Base-by-base conservation (phyloP, 2,797 vertebrate genomes). In the Perodicticus potto region DNA sequence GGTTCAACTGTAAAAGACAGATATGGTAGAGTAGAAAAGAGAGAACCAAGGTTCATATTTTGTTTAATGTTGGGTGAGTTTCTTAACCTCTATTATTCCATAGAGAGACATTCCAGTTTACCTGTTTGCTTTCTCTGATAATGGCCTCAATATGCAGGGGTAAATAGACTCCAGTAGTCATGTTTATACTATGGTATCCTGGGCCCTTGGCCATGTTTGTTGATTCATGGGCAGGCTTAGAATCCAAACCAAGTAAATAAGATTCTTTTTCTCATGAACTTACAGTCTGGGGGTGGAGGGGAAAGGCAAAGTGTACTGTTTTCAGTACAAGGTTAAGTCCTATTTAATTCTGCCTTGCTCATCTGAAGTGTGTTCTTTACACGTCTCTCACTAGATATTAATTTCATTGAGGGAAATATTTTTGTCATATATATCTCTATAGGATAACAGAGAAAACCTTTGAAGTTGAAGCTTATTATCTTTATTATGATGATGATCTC, bases 1-100 rank as follows among this genome's bases (percentile, higher is more conserved):
- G 14, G 1, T 69, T 93, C 78, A 88, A 67, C 8, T 67, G 29
- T 55, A 55, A 72, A 86, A 89, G 14, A 27, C 13, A 96, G 25
- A 55, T 89, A 17, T 65, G 59, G 43, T 77, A 73, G 61, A 90
- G 4, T 85, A 25, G 20, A 77, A 86, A 95, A 95, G 27, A 84
- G 40, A 22, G 53, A 65, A 17, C 29, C 34, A 61, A 34, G 6
- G 55, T 67, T 77, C 34, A 61, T 91, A 81, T 67, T 74, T 82
- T 92, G 34, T 86, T 57, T 81, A 27, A 63, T 81, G 11, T 34
- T 84, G 43, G 25, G 3, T 55, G 76, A 85, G 55, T 89, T 45
- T 91, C 59, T 89, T 92, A 88, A 43, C n/a, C 14, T 94, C 34
- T 81, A 11, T 80, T 72, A 81, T 59, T 2, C 40, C 72, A 37